phyloP scores from a whole-genome alignment of 2,797 vertebrate genomes.

The Smutsia gigantea region DNA sequence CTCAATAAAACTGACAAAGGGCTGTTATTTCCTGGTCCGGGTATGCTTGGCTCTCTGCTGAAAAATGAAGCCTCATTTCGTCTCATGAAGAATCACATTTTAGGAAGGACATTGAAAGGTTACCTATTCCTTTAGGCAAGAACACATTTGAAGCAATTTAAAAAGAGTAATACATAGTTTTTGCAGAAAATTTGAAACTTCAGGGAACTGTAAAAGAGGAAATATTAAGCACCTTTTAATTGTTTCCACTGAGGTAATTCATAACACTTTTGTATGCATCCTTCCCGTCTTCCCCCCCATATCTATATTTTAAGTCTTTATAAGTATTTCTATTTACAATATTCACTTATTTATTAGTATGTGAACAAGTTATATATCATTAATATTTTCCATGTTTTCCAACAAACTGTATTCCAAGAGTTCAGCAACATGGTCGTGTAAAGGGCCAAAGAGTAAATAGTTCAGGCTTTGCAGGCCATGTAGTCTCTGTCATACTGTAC shows the following conservation, averaged over 20 bases:
- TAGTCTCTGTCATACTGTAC: not conserved
- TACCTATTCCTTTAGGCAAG: not conserved
- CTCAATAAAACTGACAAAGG: not conserved
- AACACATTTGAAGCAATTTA: not conserved
- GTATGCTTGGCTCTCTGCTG: not conserved
- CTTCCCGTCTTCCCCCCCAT: not conserved
- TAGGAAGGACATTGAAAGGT: not conserved
- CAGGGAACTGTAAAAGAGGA: not conserved
- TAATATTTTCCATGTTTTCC: not conserved
- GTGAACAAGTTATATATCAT: not conserved
- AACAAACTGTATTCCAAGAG: not conserved
- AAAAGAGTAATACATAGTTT: not conserved
- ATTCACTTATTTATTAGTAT: not conserved
- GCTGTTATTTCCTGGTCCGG: not conserved
- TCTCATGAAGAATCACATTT: not conserved
- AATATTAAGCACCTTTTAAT: not conserved
- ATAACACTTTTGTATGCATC: not conserved
- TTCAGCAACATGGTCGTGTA: not conserved
- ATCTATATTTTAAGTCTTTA: not conserved
- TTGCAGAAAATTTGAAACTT: slow-evolving; percentile 12
- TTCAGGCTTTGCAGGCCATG: not conserved
- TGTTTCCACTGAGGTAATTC: not conserved
- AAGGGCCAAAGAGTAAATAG: not conserved
- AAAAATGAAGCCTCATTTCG: not conserved
- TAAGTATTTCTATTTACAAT: not conserved